Evolutionary conservation across 2,113 vertebrate genomes (phyloP), one percentile per base, ranked within the genome.

Genomic region (Hiodon alosoides): DNA sequence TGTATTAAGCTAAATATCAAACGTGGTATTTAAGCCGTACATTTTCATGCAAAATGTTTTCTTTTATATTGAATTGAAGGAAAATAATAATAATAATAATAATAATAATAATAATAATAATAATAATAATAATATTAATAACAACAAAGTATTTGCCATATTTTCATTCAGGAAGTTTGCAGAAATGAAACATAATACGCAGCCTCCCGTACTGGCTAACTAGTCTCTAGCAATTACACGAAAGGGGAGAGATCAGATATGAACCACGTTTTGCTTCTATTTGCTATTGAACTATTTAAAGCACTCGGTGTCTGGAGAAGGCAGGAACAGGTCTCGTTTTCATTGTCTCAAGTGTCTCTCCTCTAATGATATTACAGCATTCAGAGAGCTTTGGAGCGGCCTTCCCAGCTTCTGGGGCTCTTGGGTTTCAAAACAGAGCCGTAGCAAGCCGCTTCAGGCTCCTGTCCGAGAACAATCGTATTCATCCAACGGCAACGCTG

Each of bases 391-490:
- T 68, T 2, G 17, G 54, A 51, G 53, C 59, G 52, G 69, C 59
- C 69, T 67, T 17, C 17, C 16, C 11, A 7, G 68, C 51, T 4
- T 31, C 55, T 6, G 4, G 17, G 57, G 50, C 60, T 57, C 58
- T 76, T 74, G 55, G 71, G 68, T 65, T 75, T 77, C 72, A 13
- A 61, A 74, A 57, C 60, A 74, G 60, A 60, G 48, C 53, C 53
- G 13, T 57, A 47, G 2, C 46, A 16, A 46, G 31, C 61, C 57
- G 5, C 53, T 17, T 10, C 47, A 9, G 57, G 16, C 55, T 47
- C 47, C 16, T 11, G 4, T 31, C 67, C 6, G 14, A 1, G 70
- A 1, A 13, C 31, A 31, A 7, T 58, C 14, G 7, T 54, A 50
- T 69, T 7, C 5, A 14, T 69, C 13, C 46, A 2, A 11, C 11